These are phyloP conservation scores for Dendrocincla tyrannina DNA, from an alignment of 2,797 vertebrate species.

Conservation along the genomic window DNA sequence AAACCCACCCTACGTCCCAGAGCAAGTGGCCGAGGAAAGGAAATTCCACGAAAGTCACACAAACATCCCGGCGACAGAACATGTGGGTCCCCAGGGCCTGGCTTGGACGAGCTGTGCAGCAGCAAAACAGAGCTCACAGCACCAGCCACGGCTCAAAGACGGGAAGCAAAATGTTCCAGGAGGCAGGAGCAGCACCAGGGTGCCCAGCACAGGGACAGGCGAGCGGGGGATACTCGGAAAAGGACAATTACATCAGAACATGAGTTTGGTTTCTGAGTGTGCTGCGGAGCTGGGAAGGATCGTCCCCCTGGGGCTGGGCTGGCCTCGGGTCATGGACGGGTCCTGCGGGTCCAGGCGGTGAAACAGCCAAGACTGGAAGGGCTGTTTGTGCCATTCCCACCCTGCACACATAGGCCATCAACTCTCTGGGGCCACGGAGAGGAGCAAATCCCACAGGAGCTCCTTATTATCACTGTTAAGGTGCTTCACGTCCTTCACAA, in stretches of 20 bases:
- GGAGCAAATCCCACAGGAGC: not conserved
- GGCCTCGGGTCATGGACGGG: not conserved
- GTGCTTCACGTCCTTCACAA: not conserved
- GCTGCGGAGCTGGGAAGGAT: not conserved
- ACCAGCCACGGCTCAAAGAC: not conserved
- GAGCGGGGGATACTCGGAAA: not conserved
- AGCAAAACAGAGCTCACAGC: not conserved
- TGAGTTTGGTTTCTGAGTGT: not conserved
- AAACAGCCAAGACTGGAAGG: not conserved
- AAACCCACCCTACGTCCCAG: fast-evolving
- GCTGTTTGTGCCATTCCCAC: not conserved
- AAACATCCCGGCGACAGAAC: constrained; percentile 7
- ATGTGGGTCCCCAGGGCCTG: not conserved
- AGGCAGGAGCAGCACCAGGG: not conserved
- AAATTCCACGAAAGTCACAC: constrained; percentile 45
- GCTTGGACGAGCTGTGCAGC: constrained; percentile 34
- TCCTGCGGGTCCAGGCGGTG: fast-evolving
- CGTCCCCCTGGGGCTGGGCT: not conserved
- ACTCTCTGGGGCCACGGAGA: fast-evolving
- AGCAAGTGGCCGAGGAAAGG: not conserved
- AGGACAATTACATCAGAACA: constrained; percentile 6
- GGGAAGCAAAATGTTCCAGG: constrained; percentile 48
- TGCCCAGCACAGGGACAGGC: not conserved
- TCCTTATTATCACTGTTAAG: fast-evolving
- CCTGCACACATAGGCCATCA: fast-evolving